These are phyloP conservation scores for Fringilla coelebs DNA, from an alignment of 2,797 vertebrate genomes.

Conservation along the genomic window DNA sequence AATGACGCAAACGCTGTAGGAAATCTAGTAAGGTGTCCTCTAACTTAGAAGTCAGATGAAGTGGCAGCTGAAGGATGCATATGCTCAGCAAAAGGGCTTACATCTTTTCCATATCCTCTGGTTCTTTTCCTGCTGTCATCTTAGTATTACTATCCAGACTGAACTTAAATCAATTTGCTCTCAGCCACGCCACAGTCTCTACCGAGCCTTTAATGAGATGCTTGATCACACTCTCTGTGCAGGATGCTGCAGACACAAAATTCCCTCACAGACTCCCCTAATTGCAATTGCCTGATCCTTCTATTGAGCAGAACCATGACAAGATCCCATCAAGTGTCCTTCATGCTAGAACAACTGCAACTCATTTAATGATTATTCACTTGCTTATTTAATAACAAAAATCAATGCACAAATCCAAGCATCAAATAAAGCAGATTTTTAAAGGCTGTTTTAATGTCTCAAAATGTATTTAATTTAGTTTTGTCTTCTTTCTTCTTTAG, in stretches of 20 bases:
- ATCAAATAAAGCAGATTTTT: not conserved
- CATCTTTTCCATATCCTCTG: not conserved
- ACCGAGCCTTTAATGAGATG: not conserved
- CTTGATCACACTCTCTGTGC: not conserved
- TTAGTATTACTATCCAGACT: not conserved
- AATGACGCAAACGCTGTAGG: not conserved
- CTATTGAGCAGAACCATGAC: not conserved
- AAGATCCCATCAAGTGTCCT: not conserved
- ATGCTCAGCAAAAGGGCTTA: not conserved
- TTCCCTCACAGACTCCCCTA: not conserved
- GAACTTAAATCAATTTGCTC: not conserved
- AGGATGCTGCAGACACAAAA: not conserved
- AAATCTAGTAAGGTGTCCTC: not conserved
- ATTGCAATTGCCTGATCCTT: not conserved
- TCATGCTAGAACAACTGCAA: not conserved
- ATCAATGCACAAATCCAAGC: not conserved
- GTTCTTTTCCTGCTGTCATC: not conserved
- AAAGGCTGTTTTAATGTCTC: not conserved
- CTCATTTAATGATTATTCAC: not conserved
- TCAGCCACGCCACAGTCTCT: not conserved
- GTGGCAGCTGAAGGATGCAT: not conserved
- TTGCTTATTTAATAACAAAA: conserved; percentile 11
- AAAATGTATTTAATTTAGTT: not conserved
- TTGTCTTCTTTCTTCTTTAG: not conserved
- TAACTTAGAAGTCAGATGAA: not conserved